Base-by-base conservation (phyloP, 2,113 vertebrate genomes). In the Alces alces region DNA sequence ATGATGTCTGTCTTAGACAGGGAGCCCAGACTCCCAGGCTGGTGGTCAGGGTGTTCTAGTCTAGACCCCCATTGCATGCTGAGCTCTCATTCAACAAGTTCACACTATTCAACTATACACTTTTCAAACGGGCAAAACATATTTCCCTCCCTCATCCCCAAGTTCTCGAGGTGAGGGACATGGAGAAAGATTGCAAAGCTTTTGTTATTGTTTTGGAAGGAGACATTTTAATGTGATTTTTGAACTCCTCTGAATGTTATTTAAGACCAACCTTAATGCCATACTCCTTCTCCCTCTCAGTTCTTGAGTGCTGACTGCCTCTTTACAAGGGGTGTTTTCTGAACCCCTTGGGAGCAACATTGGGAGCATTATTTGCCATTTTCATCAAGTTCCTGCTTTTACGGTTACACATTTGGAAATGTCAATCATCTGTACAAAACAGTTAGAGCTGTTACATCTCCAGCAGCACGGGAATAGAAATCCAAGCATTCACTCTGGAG, bases 41-140 rank as follows among this genome's bases (percentile, higher is more conserved):
- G 4, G 15, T 10, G 13, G 57, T 17, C 13, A 23, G 0, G 6
- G 2, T 10, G 23, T 10, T n/a, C 36, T 39, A 3, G 16, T 84
- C 43, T 27, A 39, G 12, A 15, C 4, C 14, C 58, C 15, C 15
- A 27, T 0, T 27, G 23, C 15, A 86, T 5, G 27, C 78, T 3
- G 39, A 57, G 55, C n/a, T 39, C 13, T 66, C 57, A n/a, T 7
- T 82, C 64, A 39, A 25, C 87, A 96, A 91, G 47, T 88, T 52
- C 60, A 52, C 12, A 43, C 13, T 23, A 14, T 10, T 54, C 13
- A 78, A 17, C 23, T 11, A 3, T 3, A 36, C 13, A 36, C 21
- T 54, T 89, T 83, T 39, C 36, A 54, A 52, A 89, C 19, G 25
- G 3, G 27, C 14, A 45, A 60, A 93, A 58, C 7, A 25, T 15